phyloP scores from a whole-genome alignment of 2,888 invertebrate genomes.

The Micoletzkya japonica region DNA sequence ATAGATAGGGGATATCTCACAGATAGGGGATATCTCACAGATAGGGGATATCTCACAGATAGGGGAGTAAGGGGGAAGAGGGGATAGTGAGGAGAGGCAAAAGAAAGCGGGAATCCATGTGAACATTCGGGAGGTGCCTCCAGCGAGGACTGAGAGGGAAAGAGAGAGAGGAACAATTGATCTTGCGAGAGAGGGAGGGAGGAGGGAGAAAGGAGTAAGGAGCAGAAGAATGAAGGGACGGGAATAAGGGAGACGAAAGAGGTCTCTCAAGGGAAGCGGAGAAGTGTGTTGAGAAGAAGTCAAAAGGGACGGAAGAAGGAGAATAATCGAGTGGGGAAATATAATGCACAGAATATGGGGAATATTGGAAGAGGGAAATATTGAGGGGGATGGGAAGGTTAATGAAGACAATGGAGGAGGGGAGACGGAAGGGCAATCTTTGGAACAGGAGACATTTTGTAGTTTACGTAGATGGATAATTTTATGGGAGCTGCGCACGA shows the following conservation, averaged over 20 bases:
- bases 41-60: too few species aligned
- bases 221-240: not conserved
- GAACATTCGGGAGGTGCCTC: too few species aligned
- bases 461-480: too few species aligned
- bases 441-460: slow-evolving; percentile 17
- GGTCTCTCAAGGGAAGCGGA: not conserved
- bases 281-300: not conserved
- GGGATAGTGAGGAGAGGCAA: too few species aligned
- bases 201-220: not conserved
- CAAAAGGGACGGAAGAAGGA: not conserved
- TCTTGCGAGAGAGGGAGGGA: too few species aligned
- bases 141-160: too few species aligned
- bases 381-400: not conserved
- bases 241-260: not conserved
- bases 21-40: too few species aligned
- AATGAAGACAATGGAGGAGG: not conserved
- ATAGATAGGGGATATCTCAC: too few species aligned
- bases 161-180: too few species aligned
- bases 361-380: not conserved
- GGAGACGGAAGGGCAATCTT: not conserved
- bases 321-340: not conserved
- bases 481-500: too few species aligned
- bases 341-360: not conserved
- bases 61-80: too few species aligned
- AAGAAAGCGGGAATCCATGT: too few species aligned